phyloP scores from a whole-genome alignment of 2,888 invertebrate species.

The Mallateleia sp. region DNA sequence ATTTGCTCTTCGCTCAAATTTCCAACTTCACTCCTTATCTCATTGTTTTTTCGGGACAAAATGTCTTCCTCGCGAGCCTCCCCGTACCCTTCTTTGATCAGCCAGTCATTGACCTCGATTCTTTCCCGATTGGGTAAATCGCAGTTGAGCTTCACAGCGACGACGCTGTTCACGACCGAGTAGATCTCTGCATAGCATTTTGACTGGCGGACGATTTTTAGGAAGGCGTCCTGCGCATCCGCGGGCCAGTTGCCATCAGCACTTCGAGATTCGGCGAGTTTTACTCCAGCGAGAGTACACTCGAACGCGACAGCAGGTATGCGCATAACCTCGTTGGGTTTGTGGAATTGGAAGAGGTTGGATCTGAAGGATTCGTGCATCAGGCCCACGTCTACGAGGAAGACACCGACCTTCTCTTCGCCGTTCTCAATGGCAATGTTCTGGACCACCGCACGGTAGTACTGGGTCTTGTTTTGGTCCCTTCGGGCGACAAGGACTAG shows the following conservation, averaged over 20 bases:
- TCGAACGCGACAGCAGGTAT: conserved; percentile 93
- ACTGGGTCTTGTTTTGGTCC: conserved; percentile 68
- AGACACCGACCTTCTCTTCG: conserved; percentile 90
- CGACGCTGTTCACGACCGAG: conserved; percentile 95
- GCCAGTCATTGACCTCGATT: conserved; percentile 91
- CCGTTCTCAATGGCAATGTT: conserved; percentile 76
- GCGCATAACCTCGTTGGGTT: conserved; percentile 53
- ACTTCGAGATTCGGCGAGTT: conserved; percentile 92
- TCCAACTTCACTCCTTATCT: conserved; percentile 86
- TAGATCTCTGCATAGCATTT: conserved; percentile 90
- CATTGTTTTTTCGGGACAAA: conserved; percentile 91
- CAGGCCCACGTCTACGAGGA: conserved; percentile 95
- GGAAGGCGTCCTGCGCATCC: conserved; percentile 90
- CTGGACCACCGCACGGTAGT: conserved; percentile 84
- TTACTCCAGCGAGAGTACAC: conserved; percentile 93
- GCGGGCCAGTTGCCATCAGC: conserved; percentile 92
- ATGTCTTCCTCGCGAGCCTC: conserved; percentile 94
- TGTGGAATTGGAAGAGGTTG: conserved; percentile 85
- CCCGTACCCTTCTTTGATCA: conserved; percentile 92
- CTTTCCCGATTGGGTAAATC: conserved; percentile 15
- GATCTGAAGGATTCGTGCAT: conserved; percentile 90
- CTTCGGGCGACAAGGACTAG: conserved; percentile 91
- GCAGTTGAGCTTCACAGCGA: conserved; percentile 92
- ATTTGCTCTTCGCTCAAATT: conserved; percentile 84
- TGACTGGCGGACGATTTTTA: conserved; percentile 63